Base-by-base conservation (phyloP, 1,140 invertebrate genomes). In the Dinothrombium tinctorium region DNA sequence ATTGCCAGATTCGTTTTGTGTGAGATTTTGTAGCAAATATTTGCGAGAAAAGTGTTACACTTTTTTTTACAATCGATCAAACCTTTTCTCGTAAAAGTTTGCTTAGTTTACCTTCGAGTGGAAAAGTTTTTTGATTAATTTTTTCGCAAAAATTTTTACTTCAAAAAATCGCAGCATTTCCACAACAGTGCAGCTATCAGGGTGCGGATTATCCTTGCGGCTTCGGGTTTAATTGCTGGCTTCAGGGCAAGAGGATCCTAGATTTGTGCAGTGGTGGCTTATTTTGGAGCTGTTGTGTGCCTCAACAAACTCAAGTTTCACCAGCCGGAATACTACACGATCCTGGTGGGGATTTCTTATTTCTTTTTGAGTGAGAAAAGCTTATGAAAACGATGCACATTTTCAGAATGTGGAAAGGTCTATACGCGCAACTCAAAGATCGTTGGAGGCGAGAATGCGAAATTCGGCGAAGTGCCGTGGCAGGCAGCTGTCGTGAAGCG, bases 261-360 rank as follows among this genome's bases (percentile, higher is more conserved):
- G 82, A 90, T 60, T 65, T 86, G 0, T 90, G 83, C 57, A 82
- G 76, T n/a, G 82, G 82, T 33, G 83, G 82, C 21, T 70, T 84
- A 63, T 78, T 86, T 46, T 86, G 81, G 81, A 76, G 76, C 8
- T 90, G 83, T 56, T 90, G 83, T 54, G 75, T 90, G 0, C 77
- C 84, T 54, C 67, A 73, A 47, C 74, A 52, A 7, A 45, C 48
- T 12, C 31, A 39, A 23, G 42, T 41, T 38, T 33, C 47, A 26
- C 32, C 41, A 14, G 36, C 45, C n/a, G 45, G 43, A 40, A 35
- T 49, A 28, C 29, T 53, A 8, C 33, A 47, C 11, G 50, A 54
- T 35, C 50, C 52, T 26, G 50, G 52, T 53, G 35, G 47, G 48
- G 37, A 22, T 15, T 7, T 37, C 15, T 7, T 37, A 15, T 19